Base-by-base conservation (phyloP, 1,140 invertebrate species). In the Drosophila persimilis region DNA sequence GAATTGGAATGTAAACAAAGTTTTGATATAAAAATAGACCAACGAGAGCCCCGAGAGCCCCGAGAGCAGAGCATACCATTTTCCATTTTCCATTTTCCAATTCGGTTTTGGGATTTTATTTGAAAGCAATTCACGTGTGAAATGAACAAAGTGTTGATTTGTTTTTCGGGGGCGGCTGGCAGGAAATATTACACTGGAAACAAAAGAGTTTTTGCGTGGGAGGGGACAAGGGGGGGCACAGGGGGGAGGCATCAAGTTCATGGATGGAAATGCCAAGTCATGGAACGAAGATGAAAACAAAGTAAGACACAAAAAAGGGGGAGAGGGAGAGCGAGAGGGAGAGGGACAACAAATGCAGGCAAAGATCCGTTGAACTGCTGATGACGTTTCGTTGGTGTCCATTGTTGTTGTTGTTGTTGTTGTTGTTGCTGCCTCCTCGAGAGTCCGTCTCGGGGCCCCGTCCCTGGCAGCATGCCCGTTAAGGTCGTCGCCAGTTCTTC, bases 71-170 rank as follows among this genome's bases (percentile, higher is more conserved):
- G 35, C 35, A 39, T 26, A 26, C 24, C 24, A 26, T 24, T 24
- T 26, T 26, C 24, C 24, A 57, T 70, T 57, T 35, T 11, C 31
- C 31, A 35, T 9, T 35, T 39, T 39, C 11, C 35, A 5, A 13
- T 35, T 41, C 63, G 60, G 74, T 71, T 63, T 56, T 47, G 29
- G 55, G 50, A 41, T 65, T 70, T 86, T 65, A 55, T 76, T 86
- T 75, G 65, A 60, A 56, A 78, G 57, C 74, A 88, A 86, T 86
- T 86, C 78, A 88, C 78, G 81, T 88, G 77, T 86, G 78, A 86
- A 86, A 83, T 79, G 75, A 88, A 81, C 83, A 86, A 86, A 81
- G 81, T 85, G 77, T 81, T 81, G 81, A 86, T 80, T 67, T 84
- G 70, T 70, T 64, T 65, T 56, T 58, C 60, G 70, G 54, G 31